Evolutionary conservation across 2,797 vertebrate species (phyloP).

Genomic region (Phoeniculus purpureus): DNA sequence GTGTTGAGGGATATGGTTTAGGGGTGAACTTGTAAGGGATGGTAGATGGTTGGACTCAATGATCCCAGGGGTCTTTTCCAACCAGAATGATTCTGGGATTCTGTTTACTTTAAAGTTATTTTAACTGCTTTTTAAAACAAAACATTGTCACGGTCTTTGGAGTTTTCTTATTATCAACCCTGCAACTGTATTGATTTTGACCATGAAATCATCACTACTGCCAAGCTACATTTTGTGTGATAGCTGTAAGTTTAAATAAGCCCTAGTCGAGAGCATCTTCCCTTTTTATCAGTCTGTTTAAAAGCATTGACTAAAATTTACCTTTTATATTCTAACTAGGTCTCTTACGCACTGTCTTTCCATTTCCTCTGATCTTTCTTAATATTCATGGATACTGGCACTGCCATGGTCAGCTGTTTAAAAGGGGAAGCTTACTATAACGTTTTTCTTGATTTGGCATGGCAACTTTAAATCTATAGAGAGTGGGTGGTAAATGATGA

Average conservation of each 20-base stretch:
- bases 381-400: neutral
- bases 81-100: no score
- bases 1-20: no score
- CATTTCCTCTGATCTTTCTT: neutral
- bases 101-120: neutral
- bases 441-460: constrained; percentile 1
- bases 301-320: neutral
- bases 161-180: neutral
- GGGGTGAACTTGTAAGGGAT: no score
- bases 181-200: neutral
- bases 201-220: neutral
- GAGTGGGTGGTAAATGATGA: constrained; percentile 19
- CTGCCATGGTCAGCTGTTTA: neutral
- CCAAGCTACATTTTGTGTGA: neutral
- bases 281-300: neutral
- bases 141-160: neutral
- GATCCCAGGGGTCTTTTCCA: no score
- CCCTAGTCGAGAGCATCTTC: neutral
- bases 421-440: neutral
- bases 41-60: no score
- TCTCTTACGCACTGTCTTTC: neutral
- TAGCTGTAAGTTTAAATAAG: neutral
- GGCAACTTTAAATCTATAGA: neutral
- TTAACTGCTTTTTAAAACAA: neutral
- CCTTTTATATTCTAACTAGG: neutral